Conservation (phyloP, 2,888 invertebrate genomes). For the Cataglyphis livida region DNA sequence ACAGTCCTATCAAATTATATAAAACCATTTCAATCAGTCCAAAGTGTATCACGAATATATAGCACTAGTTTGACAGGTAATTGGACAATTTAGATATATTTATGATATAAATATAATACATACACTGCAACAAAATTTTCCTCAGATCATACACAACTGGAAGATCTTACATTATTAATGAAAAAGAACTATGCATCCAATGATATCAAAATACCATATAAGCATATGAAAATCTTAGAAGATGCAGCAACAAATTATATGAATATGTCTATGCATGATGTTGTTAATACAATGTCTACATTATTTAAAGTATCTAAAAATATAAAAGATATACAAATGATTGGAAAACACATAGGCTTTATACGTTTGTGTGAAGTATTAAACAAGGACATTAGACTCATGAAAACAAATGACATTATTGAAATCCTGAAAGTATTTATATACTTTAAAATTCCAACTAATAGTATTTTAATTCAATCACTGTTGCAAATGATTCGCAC, state of each 20-base stretch:
- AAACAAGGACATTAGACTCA: constrained; percentile 86
- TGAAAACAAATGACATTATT: constrained; percentile 26
- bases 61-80: constrained; percentile 46
- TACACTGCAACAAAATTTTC: background rate
- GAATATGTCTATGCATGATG: background rate
- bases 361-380: constrained; percentile 67
- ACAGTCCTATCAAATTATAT: constrained; percentile 32
- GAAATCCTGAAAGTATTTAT: constrained; percentile 88
- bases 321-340: background rate
- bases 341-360: constrained; percentile 59
- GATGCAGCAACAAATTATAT: background rate
- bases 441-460: constrained; percentile 87
- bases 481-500: constrained; percentile 89
- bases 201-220: background rate
- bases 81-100: background rate
- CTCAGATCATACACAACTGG: constrained; percentile 20
- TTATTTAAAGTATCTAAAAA: background rate
- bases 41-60: background rate
- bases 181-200: background rate
- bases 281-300: constrained; percentile 62
- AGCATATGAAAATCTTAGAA: background rate
- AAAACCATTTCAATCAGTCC: constrained; percentile 2
- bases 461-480: constrained; percentile 88
- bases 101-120: background rate
- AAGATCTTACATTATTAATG: background rate